Base-by-base conservation (phyloP, 2,797 vertebrate genomes). In the Chromis chromis region DNA sequence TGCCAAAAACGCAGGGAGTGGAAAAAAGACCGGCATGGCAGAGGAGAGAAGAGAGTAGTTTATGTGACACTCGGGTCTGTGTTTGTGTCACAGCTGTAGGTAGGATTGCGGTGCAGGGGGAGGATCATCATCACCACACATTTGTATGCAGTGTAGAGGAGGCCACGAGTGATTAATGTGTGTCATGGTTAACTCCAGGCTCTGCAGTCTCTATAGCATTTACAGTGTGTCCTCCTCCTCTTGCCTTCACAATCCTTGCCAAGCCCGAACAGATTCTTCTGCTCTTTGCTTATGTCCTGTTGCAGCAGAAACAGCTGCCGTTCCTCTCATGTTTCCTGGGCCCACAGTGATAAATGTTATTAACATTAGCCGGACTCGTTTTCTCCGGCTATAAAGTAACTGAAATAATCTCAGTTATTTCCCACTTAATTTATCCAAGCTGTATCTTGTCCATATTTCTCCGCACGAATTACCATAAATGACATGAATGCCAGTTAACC, bases 91-190 rank as follows among this genome's bases (percentile, higher is more conserved):
- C 77, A 76, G 83, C 78, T 86, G 79, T 65, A 74, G 81, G 81
- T 86, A 70, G 80, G 84, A 76, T 62, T 71, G 77, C 48, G 53
- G 60, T 68, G 83, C 79, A 79, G 64, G 58, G 78, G 71, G 78
- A 81, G 83, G 66, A 82, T 84, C 79, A 76, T 86, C 84, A 86
- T 79, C 77, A 31, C 66, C 72, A 24, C 40, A 24, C 76, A 87
- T 92, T 84, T 60, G 74, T 88, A 88, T 90, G 83, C 90, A 64
- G 90, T 14, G 63, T 79, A 39, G 83, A 36, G 58, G 82, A 72
- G 82, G 79, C 83, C 82, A 52, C 76, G 77, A 22, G 62, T 92
- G 89, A 92, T 94, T 78, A 93, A 94, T 92, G 91, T 86, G 90
- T 84, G 89, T 86, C 89, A 87, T 69, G 85, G 83, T 73, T 76